These are phyloP conservation scores for Mustela nigripes DNA, from an alignment of 2,113 vertebrate species.

Conservation along the genomic window DNA sequence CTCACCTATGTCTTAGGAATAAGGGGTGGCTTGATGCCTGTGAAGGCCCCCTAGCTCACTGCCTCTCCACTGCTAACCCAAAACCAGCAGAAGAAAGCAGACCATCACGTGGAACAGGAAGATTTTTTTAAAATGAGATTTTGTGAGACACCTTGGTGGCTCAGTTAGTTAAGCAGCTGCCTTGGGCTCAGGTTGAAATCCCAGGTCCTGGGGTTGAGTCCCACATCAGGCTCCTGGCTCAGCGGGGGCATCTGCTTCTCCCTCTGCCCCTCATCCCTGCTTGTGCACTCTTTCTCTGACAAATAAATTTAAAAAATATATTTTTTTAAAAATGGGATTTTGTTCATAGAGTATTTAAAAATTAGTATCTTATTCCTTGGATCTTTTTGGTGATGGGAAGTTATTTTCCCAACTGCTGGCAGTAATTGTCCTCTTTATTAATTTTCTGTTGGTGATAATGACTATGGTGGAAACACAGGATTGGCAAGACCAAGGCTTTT, in stretches of 20 bases:
- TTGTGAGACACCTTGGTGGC: neutral
- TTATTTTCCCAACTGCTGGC: neutral
- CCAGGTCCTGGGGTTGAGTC: neutral
- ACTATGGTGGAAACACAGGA: neutral
- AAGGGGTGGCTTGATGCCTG: too few species aligned
- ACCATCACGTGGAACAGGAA: neutral
- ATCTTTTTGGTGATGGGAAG: neutral
- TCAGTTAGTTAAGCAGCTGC: neutral
- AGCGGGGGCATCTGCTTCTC: too few species aligned
- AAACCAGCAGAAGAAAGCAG: neutral
- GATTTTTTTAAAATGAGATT: neutral
- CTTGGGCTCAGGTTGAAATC: neutral
- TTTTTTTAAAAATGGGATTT: neutral
- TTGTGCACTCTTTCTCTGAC: too few species aligned
- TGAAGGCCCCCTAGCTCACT: neutral
- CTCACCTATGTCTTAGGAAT: too few species aligned
- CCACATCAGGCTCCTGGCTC: too few species aligned
- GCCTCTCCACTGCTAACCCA: neutral
- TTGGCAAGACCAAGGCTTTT: neutral
- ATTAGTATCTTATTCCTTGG: neutral
- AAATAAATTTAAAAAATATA: too few species aligned
- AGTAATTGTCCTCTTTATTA: neutral
- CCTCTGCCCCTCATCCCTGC: too few species aligned
- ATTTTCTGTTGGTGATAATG: neutral
- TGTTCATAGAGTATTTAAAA: neutral